A percentile compares a stretch with the other conserved stretches of the same genome.
Conservation (phyloP, 2,797 vertebrate genomes). For the Eurystomus glaucurus region DNA sequence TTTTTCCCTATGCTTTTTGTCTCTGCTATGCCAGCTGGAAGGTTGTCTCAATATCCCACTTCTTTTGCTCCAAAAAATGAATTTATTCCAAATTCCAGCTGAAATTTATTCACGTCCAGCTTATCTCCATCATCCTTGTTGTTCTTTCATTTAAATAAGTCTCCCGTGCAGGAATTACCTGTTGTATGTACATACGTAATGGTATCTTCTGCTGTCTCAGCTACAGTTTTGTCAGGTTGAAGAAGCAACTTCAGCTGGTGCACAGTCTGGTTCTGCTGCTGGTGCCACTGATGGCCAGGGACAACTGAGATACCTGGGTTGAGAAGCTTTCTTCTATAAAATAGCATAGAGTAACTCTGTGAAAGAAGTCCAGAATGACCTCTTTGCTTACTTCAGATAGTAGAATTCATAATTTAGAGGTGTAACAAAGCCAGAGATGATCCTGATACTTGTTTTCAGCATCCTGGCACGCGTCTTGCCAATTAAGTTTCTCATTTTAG, state of each 20-base stretch:
- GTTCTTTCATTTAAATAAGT: neutral
- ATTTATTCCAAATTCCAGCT: neutral
- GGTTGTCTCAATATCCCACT: neutral
- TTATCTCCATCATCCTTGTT: neutral
- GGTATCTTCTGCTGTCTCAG: neutral
- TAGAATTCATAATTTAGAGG: neutral
- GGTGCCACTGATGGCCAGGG: neutral
- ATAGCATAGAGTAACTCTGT: neutral
- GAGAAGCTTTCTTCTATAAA: neutral
- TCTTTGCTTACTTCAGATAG: neutral
- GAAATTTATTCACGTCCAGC: neutral
- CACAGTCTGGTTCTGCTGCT: neutral
- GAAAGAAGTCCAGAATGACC: neutral
- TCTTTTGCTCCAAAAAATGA: neutral
- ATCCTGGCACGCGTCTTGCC: slow-evolving; percentile 8
- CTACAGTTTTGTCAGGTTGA: neutral
- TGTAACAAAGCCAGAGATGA: neutral
- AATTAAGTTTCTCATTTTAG: slow-evolving; percentile 49
- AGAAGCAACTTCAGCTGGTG: neutral
- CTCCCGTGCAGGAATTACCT: neutral
- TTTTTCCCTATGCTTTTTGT: neutral
- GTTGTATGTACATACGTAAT: accelerated
- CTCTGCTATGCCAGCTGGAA: neutral
- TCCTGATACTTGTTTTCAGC: slow-evolving; percentile 9
- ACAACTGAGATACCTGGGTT: neutral